Evolutionary conservation across 30 jellyfish, hydroid and myxozoan species (phyloP).

Genomic region (Pseudorhiza aurosa): DNA sequence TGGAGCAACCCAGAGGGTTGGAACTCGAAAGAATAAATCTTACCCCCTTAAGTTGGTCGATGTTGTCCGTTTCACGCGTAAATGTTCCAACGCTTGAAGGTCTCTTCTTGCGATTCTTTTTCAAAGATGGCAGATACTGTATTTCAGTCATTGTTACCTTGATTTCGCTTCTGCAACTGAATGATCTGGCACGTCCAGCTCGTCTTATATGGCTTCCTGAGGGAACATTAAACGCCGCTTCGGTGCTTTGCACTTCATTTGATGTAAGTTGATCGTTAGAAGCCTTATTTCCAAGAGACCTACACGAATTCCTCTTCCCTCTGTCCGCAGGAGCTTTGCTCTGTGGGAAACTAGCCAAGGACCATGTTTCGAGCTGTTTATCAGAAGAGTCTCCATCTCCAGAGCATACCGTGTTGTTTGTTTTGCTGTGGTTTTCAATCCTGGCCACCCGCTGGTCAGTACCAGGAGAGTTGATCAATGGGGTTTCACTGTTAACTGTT

Average conservation of each 20-base stretch:
- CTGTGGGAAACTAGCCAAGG: background rate
- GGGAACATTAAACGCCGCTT: background rate
- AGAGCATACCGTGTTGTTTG: background rate
- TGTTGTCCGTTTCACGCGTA: constrained; percentile 6
- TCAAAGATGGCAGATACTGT: constrained; percentile 42
- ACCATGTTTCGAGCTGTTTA: background rate
- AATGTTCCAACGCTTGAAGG: constrained; percentile 10
- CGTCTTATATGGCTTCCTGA: background rate
- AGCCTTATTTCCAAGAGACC: background rate
- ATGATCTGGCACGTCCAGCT: background rate
- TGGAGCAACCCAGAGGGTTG: too few relatives aligned
- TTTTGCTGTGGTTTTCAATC: background rate
- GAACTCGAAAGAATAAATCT: too few relatives aligned
- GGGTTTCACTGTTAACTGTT: background rate
- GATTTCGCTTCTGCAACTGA: constrained; percentile 19
- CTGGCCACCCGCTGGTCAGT: background rate
- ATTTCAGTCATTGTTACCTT: constrained; percentile 18
- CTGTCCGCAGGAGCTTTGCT: background rate
- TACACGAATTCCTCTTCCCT: background rate
- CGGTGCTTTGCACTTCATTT: background rate
- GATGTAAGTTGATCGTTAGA: background rate
- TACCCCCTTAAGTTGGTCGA: background rate
- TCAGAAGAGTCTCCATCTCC: background rate
- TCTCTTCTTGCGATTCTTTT: constrained; percentile 23
- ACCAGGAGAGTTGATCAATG: background rate